Base-by-base conservation (phyloP, 2,113 vertebrate genomes). In the Gambusia holbrooki region DNA sequence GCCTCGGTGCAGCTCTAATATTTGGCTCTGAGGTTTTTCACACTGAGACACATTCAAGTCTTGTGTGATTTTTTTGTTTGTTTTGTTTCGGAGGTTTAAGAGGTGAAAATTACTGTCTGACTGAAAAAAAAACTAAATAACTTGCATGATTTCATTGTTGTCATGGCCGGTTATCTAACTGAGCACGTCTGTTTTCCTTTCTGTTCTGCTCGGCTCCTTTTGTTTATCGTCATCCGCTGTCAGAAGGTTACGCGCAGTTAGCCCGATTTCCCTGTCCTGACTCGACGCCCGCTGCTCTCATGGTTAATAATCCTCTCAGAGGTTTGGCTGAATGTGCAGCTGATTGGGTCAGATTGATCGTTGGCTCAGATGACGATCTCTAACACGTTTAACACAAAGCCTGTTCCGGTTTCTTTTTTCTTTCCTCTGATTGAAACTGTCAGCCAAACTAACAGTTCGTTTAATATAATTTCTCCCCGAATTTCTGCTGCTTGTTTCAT, bases 281-380 rank as follows among this genome's bases (percentile, higher is more conserved):
- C 58, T 30, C 45, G 3, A 1, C n/a, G n/a, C 29, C 66, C 14
- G 66, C 29, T 37, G 37, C 76, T 67, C 32, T 33, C 1, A n/a
- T 66, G 63, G 48, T 62, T 68, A 62, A 67, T 37, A 62, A 67
- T 64, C 45, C 37, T 30, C 33, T 27, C 61, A 29, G 37, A 67
- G 63, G 58, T 54, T 42, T 29, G n/a, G 63, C 61, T 62, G 69
- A 73, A 79, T 73, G 28, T 73, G 30, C 22, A n/a, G 54, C 32
- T 79, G 62, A 62, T 67, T 29, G 13, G 42, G 65, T 45, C 60
- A 30, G 60, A 63, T 42, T 27, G 35, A 63, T 62, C 22, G 22
- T 11, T 40, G 8, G 65, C 68, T 27, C 29, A 22, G 10, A 33
- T 60, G 32, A 33, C 35, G 32, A 32, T 62, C 35, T 42, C 28